phyloP scores from a whole-genome alignment of 2,888 invertebrate species.

The Perizoma affinitatum region DNA sequence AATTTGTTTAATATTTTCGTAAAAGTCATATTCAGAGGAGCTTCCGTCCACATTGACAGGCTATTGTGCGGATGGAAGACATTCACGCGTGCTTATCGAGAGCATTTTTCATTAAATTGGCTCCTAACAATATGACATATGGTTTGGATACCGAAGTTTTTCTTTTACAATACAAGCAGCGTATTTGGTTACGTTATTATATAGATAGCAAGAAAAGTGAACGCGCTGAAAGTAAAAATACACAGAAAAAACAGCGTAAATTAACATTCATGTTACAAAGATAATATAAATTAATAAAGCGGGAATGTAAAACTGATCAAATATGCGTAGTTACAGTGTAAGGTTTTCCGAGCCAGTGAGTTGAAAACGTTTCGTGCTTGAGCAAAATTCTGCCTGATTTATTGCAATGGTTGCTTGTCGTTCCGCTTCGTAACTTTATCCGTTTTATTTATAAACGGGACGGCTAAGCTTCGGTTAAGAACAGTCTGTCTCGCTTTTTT shows the following conservation, averaged over 20 bases:
- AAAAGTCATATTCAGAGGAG: conserved; percentile 24
- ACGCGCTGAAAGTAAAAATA: no score
- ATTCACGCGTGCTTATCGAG: conserved; percentile 27
- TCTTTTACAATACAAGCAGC: not conserved
- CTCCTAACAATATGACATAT: conserved; percentile 6
- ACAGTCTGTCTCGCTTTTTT: no score
- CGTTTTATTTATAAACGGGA: no score
- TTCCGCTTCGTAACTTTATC: no score
- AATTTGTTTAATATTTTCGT: conserved; percentile 26
- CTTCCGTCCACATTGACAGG: conserved; percentile 38
- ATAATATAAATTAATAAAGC: no score
- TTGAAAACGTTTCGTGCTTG: conserved; percentile 27
- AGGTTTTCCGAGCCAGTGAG: conserved; percentile 48
- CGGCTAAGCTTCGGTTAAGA: no score
- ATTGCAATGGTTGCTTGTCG: not conserved
- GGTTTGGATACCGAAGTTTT: not conserved
- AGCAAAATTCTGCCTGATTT: conserved; percentile 50
- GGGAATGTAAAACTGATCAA: no score
- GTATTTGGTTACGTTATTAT: no score
- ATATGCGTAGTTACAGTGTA: not conserved
- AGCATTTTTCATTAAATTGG: conserved; percentile 16
- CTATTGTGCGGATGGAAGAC: conserved; percentile 33
- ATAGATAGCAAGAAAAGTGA: no score
- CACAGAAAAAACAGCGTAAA: no score
- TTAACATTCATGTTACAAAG: no score